phyloP scores from a whole-genome alignment of 2,797 vertebrate species.

The Clamator glandarius region DNA sequence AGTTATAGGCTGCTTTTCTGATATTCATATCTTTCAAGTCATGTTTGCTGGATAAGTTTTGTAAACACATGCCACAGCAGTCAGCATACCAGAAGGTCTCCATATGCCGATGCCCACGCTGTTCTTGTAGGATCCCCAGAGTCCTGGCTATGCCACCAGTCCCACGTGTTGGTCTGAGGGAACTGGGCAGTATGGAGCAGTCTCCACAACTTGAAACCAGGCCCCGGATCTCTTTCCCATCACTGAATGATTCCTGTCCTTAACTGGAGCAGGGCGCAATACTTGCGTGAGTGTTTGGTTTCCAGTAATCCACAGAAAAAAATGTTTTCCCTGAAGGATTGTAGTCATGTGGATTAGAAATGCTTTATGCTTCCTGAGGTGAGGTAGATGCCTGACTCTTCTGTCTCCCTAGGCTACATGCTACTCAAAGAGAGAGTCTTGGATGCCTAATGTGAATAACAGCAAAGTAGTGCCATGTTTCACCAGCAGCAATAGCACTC shows the following conservation, averaged over 20 bases:
- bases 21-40: background rate
- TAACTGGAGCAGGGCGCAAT: background rate
- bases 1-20: background rate
- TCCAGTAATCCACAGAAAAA: background rate
- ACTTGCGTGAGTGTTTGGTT: background rate
- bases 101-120: background rate
- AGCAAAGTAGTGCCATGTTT: background rate
- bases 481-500: background rate
- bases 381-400: background rate
- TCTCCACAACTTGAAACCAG: background rate
- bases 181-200: accelerated
- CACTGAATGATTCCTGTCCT: background rate
- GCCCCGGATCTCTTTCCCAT: background rate
- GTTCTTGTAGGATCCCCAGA: background rate
- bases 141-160: background rate
- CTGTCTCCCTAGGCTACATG: background rate
- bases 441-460: background rate
- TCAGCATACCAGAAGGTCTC: background rate
- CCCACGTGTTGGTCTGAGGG: accelerated
- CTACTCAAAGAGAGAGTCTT: background rate
- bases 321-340: background rate
- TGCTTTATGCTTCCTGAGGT: background rate
- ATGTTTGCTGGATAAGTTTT: background rate
- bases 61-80: background rate
- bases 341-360: background rate